phyloP scores from a whole-genome alignment of 2,888 invertebrate species.

The Hedychridium roseum region DNA sequence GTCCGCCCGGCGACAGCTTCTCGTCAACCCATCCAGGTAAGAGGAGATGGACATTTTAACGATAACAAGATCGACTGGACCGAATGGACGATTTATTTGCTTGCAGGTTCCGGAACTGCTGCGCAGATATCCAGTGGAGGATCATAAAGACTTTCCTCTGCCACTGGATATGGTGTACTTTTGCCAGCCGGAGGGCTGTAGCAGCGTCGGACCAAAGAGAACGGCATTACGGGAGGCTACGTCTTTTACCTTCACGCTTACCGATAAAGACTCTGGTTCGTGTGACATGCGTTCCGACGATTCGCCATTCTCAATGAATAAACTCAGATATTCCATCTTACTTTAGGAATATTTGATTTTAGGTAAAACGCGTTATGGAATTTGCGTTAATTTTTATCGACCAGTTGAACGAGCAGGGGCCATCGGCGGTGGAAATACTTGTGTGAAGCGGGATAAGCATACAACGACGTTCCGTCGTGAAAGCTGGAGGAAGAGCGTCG shows the following conservation, averaged over 20 bases:
- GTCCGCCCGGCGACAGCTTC: conserved; percentile 79
- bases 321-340: no score
- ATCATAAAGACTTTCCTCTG: conserved; percentile 96
- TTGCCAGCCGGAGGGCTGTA: conserved; percentile 99
- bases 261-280: conserved; percentile 96
- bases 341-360: no score
- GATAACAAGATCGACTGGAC: background rate
- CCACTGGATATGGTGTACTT: conserved; percentile 99
- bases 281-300: background rate
- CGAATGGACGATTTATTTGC: no score
- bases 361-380: conserved; percentile 91
- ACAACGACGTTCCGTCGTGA: conserved; percentile 77
- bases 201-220: conserved; percentile 87
- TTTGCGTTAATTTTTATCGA: conserved; percentile 98
- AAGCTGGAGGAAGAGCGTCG: conserved; percentile 92
- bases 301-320: no score
- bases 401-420: conserved; percentile 79
- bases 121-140: conserved; percentile 92
- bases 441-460: conserved; percentile 63
- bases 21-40: conserved; percentile 81
- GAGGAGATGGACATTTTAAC: background rate
- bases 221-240: conserved; percentile 88
- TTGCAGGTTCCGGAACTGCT: conserved; percentile 89
- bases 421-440: conserved; percentile 52
- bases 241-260: conserved; percentile 97